A percentile compares a stretch with the other conserved stretches of the same genome.
Evolutionary conservation across 2,113 vertebrate species (phyloP).

Genomic region (Sminthopsis crassicaudata): DNA sequence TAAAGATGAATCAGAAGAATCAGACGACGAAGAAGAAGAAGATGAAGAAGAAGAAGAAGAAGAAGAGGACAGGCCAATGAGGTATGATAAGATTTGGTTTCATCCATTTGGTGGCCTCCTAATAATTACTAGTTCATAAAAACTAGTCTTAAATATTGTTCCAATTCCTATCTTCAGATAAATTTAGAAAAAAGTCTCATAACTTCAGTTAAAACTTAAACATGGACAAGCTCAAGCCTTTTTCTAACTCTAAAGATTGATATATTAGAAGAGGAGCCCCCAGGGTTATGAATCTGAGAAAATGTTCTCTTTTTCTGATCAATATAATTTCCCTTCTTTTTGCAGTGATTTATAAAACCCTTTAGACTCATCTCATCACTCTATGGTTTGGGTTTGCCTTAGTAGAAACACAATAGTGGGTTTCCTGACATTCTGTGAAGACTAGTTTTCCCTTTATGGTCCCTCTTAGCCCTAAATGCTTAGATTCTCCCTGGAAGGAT

Average conservation of each 20-base stretch:
- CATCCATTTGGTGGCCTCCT: not conserved
- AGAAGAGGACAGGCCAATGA: not conserved
- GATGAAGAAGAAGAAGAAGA: too few relatives aligned
- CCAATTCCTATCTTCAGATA: not conserved
- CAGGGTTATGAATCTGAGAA: not conserved
- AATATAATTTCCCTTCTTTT: too few relatives aligned
- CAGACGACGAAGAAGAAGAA: not conserved
- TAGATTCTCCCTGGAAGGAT: too few relatives aligned
- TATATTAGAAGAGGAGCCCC: not conserved
- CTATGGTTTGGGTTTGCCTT: too few relatives aligned
- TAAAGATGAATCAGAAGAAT: not conserved
- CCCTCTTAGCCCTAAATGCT: too few relatives aligned
- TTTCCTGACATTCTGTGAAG: too few relatives aligned
- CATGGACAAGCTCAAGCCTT: not conserved
- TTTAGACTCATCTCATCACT: too few relatives aligned
- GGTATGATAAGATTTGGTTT: not conserved
- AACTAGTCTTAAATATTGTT: not conserved
- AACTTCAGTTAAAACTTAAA: not conserved
- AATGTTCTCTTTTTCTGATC: not conserved
- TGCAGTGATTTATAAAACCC: too few relatives aligned
- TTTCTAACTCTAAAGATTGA: not conserved
- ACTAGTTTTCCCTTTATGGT: too few relatives aligned
- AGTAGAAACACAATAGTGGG: too few relatives aligned
- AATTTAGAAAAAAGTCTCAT: not conserved
- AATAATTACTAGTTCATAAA: not conserved